Base-by-base conservation (phyloP, 1,140 invertebrate genomes). In the Brachystomella parvula region DNA sequence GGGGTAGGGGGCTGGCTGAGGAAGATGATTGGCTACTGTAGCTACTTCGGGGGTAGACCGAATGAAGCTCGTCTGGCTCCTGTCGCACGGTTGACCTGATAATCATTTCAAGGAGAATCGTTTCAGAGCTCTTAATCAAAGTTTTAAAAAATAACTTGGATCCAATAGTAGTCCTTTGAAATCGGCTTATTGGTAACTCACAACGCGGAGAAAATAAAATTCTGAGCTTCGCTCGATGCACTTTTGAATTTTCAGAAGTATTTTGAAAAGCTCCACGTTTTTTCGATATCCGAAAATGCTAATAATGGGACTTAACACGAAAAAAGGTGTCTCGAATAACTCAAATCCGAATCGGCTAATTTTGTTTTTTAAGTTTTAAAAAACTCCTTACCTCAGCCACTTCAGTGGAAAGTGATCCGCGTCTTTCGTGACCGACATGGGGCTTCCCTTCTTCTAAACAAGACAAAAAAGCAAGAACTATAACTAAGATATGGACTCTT, bases 1-100 rank as follows among this genome's bases (percentile, higher is more conserved):
- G 26, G 26, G 66, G 61, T 44, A 57, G 39, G 2, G 64, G 32
- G 2, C 15, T 32, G 12, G 47, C 56, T 60, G 15, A 2, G 17
- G 32, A 24, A 19, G 26, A 47, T 19, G 39, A 64, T n/a, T 49
- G 32, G 47, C 12, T 21, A 61, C 66, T 63, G 30, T 32, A 60
- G 32, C 58, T 60, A 60, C 24, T 60, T 60, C 58, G 3, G 12
- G 58, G 28, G 6, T 32, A 28, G 32, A n/a, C 39, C 39, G 39
- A 44, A 44, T 9, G 39, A 44, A 44, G 39, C 39, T 44, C 39
- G 39, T 44, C 47, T 33, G 33, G n/a, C 32, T 32, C 32, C 44
- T 30, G 61, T 60, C 53, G 26, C 60, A 9, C 6, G 35, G 35
- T 6, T 39, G 35, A 19, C 19, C 35, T 19, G 35, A 19, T 9